Base-by-base conservation (phyloP, 2,113 vertebrate genomes). In the Lipophrys pholis region DNA sequence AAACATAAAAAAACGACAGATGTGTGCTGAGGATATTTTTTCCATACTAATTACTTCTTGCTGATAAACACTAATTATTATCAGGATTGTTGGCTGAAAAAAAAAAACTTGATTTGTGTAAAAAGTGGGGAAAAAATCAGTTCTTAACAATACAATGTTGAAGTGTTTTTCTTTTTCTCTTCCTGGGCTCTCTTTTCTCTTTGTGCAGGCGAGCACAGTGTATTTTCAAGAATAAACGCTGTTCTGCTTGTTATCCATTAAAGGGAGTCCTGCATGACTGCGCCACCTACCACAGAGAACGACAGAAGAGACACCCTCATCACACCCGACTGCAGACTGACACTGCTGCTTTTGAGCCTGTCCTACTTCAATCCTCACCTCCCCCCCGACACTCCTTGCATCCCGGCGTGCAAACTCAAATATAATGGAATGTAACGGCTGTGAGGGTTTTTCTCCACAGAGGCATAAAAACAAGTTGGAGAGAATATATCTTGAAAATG, bases 181-280 rank as follows among this genome's bases (percentile, higher is more conserved):
- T 5, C 45, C 35, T 45, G 49, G 61, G 69, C 16, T 68, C 41
- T 39, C 36, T 46, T 11, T 12, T 21, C 40, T 66, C n/a, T 69
- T 30, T 78, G 67, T 73, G 57, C 74, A 48, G 12, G 45, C 8
- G 61, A 50, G 61, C 15, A 12, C 41, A 58, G 83, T 39, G 38
- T 51, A 38, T 78, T 68, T 64, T 48, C 12, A 68, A 73, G 73
- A 74, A 80, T 73, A 41, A 69, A 72, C 16, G 63, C 78, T 72
- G 74, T 58, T 64, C 55, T 83, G 62, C 81, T 71, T 80, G 73
- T 82, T 74, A 49, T 79, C 54, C 35, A 52, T 21, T 61, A 53
- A 81, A 86, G 52, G 66, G 12, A 53, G 78, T 80, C 59, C 66
- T 65, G 84, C 84, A 73, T 88, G 84, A 81, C 78, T 72, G 81